Conservation (phyloP, 2,888 invertebrate species). For the Empis stercorea region DNA sequence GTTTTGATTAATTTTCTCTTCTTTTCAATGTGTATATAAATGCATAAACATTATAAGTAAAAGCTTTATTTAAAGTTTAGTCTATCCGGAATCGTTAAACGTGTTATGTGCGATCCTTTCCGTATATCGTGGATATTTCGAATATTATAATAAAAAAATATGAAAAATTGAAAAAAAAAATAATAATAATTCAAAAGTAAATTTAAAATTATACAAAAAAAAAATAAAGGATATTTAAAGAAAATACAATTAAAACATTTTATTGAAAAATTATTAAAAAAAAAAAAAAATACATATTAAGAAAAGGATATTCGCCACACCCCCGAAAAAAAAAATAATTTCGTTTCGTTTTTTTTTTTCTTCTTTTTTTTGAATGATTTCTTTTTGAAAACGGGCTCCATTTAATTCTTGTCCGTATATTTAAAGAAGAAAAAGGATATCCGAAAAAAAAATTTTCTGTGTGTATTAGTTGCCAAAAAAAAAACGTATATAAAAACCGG, state of each 20-base stretch:
- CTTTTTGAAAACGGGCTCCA: too few relatives aligned
- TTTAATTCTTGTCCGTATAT: too few relatives aligned
- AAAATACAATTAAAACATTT: too few relatives aligned
- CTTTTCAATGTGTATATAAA: not conserved
- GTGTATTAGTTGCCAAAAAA: too few relatives aligned
- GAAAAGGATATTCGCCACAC: too few relatives aligned
- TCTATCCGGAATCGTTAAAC: conserved; percentile 15
- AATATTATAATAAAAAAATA: not conserved
- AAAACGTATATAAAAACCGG: too few relatives aligned
- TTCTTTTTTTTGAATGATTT: too few relatives aligned
- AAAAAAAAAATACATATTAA: not conserved
- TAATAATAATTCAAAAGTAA: not conserved
- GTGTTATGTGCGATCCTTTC: conserved; percentile 10
- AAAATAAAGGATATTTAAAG: not conserved
- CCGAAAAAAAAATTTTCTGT: too few relatives aligned
- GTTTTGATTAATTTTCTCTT: not conserved
- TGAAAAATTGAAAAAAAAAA: not conserved
- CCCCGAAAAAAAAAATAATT: too few relatives aligned
- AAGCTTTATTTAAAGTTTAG: conserved; percentile 15
- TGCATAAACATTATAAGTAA: conserved; percentile 1
- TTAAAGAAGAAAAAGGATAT: too few relatives aligned
- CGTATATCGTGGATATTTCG: not conserved
- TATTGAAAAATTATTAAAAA: not conserved
- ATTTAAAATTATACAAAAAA: not conserved
- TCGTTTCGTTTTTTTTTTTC: too few relatives aligned